phyloP scores from a whole-genome alignment of 2,797 vertebrate genomes.

The Buceros bicornis region DNA sequence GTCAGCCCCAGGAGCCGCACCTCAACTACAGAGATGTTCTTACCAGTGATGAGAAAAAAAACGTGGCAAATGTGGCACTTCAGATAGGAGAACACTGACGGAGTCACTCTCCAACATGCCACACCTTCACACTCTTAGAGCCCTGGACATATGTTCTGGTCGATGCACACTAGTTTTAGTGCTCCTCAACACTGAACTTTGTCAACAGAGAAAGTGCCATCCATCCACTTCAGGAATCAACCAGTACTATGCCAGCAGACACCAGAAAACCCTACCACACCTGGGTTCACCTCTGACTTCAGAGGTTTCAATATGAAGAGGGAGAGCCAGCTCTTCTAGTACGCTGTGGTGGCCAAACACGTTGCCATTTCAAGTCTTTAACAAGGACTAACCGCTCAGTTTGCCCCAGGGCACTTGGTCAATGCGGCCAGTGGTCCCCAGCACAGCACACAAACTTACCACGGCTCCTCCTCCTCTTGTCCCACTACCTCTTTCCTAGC shows the following conservation, averaged over 20 bases:
- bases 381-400: background rate
- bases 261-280: background rate
- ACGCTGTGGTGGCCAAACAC: background rate
- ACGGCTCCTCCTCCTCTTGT: conserved; percentile 82
- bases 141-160: background rate
- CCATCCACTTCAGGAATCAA: background rate
- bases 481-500: conserved; percentile 72
- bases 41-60: background rate
- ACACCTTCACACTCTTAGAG: background rate
- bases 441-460: conserved; percentile 74
- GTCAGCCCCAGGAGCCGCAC: background rate
- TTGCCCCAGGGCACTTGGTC: fast-evolving
- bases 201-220: background rate
- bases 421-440: background rate
- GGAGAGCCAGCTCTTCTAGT: background rate
- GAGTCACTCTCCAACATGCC: background rate
- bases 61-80: background rate
- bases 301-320: background rate
- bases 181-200: background rate
- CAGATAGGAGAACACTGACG: background rate
- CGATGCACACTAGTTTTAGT: background rate
- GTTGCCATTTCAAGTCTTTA: background rate
- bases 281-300: background rate
- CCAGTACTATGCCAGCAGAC: background rate
- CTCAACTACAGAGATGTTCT: background rate